phyloP scores from a whole-genome alignment of 1,140 invertebrate species.

The Zaprionus tsacasi region DNA sequence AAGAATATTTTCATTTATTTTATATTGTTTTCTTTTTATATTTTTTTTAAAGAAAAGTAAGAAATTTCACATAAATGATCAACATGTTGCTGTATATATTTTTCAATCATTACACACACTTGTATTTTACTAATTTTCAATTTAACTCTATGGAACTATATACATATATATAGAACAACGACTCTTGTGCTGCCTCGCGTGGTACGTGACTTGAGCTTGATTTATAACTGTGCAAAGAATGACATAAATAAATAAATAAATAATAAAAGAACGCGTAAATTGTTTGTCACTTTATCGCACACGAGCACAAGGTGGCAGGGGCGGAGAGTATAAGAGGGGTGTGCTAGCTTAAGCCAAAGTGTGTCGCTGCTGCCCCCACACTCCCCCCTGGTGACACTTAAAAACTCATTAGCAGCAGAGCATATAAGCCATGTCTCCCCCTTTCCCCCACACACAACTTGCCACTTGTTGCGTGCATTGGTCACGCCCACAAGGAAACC shows the following conservation, averaged over 20 bases:
- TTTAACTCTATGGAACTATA: too few relatives aligned
- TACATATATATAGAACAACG: too few relatives aligned
- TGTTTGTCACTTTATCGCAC: slow-evolving; percentile 37
- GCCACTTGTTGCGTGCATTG: slow-evolving; percentile 46
- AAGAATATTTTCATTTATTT: too few relatives aligned
- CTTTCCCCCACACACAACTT: not conserved
- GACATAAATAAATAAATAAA: slow-evolving; percentile 39
- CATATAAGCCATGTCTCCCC: not conserved
- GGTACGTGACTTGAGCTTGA: slow-evolving; percentile 46
- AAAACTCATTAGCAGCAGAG: slow-evolving; percentile 47
- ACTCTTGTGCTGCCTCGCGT: not conserved
- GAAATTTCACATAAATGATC: too few relatives aligned
- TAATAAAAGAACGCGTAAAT: slow-evolving; percentile 30
- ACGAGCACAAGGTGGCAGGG: not conserved
- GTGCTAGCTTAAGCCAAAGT: slow-evolving; percentile 24
- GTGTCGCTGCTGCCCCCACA: not conserved
- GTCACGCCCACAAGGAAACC: slow-evolving; percentile 40
- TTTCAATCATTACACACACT: too few relatives aligned
- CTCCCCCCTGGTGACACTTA: slow-evolving; percentile 27
- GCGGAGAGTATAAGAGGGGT: not conserved
- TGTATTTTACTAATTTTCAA: too few relatives aligned
- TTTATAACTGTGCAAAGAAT: slow-evolving; percentile 42
- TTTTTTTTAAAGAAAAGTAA: too few relatives aligned
- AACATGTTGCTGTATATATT: too few relatives aligned
- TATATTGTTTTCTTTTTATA: too few relatives aligned